Conservation (phyloP, 2,113 vertebrate genomes). For the Gyps fulvus region DNA sequence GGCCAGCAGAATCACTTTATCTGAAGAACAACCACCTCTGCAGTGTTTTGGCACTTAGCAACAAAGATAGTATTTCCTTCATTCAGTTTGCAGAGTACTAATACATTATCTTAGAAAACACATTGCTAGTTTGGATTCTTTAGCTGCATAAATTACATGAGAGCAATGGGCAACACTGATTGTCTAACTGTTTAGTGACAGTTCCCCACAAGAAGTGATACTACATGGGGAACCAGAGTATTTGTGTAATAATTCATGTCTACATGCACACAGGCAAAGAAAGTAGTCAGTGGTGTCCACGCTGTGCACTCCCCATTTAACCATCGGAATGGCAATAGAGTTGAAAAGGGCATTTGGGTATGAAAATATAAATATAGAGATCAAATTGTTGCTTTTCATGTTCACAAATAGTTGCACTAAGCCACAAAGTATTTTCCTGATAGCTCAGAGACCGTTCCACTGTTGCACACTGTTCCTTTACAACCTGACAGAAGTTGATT, state of each 20-base stretch:
- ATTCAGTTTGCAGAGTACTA: neutral
- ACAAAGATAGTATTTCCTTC: neutral
- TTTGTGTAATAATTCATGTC: neutral
- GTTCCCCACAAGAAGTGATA: neutral
- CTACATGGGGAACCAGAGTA: neutral
- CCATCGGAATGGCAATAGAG: neutral
- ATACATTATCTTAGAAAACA: neutral
- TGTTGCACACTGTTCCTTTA: neutral
- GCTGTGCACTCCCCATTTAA: neutral
- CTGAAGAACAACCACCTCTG: neutral
- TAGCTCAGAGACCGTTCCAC: neutral
- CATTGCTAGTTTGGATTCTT: neutral
- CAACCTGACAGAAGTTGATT: conserved; percentile 62
- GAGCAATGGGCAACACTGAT: fast-evolving
- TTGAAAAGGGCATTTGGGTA: neutral
- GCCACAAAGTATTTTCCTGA: neutral
- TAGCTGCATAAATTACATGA: neutral
- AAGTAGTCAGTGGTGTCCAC: neutral
- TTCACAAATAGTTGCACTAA: neutral
- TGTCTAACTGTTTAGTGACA: neutral
- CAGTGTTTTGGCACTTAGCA: neutral
- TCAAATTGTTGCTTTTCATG: neutral
- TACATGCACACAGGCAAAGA: neutral
- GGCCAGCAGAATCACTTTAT: neutral
- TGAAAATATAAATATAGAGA: neutral